Percentiles rank a stretch among this genome's conserved stretches.
Evolutionary conservation across 2,888 invertebrate genomes (phyloP).

Genomic region (Mythimna loreyi): DNA sequence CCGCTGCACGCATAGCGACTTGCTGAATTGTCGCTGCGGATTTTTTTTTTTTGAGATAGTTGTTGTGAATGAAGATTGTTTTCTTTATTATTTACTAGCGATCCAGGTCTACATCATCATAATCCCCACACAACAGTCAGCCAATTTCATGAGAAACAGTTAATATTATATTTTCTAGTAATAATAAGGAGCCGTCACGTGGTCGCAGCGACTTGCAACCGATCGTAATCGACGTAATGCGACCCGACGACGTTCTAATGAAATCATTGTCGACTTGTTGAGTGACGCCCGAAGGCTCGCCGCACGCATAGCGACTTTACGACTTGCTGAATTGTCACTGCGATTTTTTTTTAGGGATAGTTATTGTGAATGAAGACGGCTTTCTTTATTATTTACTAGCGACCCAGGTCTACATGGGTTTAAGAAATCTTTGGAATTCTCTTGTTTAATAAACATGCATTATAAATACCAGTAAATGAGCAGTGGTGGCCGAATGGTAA

Average conservation of each 20-base stretch:
- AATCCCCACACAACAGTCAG: constrained; percentile 4
- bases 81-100: not conserved
- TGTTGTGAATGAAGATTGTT: constrained; percentile 6
- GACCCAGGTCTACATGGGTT: too few species aligned
- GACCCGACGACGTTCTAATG: constrained; percentile 58
- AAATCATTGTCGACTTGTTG: constrained; percentile 67
- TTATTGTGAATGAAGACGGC: constrained; percentile 9
- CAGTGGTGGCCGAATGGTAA: too few species aligned
- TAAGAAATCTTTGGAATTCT: too few species aligned
- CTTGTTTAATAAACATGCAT: too few species aligned
- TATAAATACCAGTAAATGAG: too few species aligned
- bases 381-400: too few species aligned
- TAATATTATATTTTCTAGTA: constrained; percentile 12
- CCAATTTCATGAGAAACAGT: constrained; percentile 28
- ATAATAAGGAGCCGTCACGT: constrained; percentile 35
- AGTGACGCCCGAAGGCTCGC: constrained; percentile 52
- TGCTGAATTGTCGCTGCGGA: constrained; percentile 13
- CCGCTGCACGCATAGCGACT: constrained; percentile 33
- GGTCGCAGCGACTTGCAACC: constrained; percentile 43
- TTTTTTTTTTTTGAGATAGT: constrained; percentile 5
- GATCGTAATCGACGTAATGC: constrained; percentile 61
- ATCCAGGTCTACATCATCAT: too few species aligned
- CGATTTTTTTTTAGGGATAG: constrained; percentile 10
- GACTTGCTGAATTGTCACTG: constrained; percentile 18
- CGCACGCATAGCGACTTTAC: constrained; percentile 34